Base-by-base conservation (phyloP, 1,140 invertebrate genomes). In the Drosophila paulistorum region DNA sequence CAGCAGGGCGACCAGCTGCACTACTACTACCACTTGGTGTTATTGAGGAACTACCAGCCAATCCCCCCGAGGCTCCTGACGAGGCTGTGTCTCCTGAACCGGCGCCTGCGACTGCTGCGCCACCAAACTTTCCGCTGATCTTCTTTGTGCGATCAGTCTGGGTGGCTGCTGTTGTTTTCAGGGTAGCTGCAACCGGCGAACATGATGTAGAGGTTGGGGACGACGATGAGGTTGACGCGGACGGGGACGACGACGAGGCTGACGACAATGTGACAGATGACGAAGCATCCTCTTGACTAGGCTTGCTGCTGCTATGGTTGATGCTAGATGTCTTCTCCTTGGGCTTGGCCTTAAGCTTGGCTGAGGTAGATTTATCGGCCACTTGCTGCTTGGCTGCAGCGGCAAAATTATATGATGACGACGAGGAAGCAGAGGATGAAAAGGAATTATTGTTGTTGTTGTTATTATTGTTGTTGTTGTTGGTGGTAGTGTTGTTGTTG, bases 1-100 rank as follows among this genome's bases (percentile, higher is more conserved):
- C 94, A 0, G 94, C 93, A 0, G 94, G 94, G 48, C 94, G 91
- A 30, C 61, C 58, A 26, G 37, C 73, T 39, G 23, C 57, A n/a
- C 30, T 1, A 57, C 30, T 1, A 57, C 62, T 20, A 58, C 62
- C 14, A 58, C 23, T 67, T 74, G 60, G 55, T 54, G 51, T 37
- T 26, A 26, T 45, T 41, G 61, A 35, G 41, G 64, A 30, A 20
- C 57, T 42, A 33, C 66, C 14, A 48, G 59, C 64, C 61, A 1
- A n/a, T 9, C 62, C 45, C 1, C 9, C 30, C 5, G 30, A 30
- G 26, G 26, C 9, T 3, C 42, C 61, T 11, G 70, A 37, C 23
- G 59, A 60, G 30, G 51, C 41, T n/a, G 35, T 11, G 7, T 9
- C 14, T 2, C 57, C 41, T 17, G 55, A 14, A 41, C 61, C 17